Evolutionary conservation across 2,888 invertebrate species (phyloP).

Genomic region (Toxonevra muliebris): DNA sequence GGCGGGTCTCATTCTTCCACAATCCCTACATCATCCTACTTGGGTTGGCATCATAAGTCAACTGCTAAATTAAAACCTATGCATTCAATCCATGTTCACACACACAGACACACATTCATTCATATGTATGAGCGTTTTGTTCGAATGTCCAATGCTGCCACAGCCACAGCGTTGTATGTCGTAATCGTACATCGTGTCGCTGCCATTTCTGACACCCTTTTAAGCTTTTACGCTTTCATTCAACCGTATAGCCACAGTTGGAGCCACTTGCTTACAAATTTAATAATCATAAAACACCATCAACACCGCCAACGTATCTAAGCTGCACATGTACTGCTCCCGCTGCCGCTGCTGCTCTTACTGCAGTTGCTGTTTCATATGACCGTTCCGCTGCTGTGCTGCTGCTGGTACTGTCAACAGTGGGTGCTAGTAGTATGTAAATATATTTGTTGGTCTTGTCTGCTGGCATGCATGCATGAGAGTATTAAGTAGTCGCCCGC

Average conservation of each 20-base stretch:
- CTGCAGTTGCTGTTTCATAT: too few species aligned
- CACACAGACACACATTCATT: not conserved
- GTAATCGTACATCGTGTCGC: not conserved
- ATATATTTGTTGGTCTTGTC: too few species aligned
- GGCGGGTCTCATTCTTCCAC: not conserved
- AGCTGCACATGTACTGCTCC: not conserved
- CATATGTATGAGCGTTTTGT: not conserved
- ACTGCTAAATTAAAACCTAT: conserved; percentile 2
- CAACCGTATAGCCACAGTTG: conserved; percentile 16
- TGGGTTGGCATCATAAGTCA: not conserved
- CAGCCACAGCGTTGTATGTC: not conserved
- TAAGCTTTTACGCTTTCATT: conserved; percentile 24
- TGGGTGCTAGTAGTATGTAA: too few species aligned
- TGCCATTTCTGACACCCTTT: conserved; percentile 21
- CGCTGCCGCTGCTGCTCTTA: too few species aligned
- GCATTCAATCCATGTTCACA: conserved; percentile 15
- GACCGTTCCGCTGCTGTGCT: too few species aligned
- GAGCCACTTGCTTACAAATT: conserved; percentile 51
- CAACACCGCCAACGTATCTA: conserved; percentile 2
- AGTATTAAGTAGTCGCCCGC: too few species aligned
- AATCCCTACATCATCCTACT: conserved; percentile 18
- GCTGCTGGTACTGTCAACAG: too few species aligned
- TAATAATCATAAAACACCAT: conserved; percentile 51
- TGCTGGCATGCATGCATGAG: too few species aligned
- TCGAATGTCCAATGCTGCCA: not conserved